A percentile compares a stretch with the other conserved stretches of the same genome.
These are phyloP conservation scores for Patagioenas fasciata DNA, from an alignment of 2,113 vertebrate species.

Conservation along the genomic window DNA sequence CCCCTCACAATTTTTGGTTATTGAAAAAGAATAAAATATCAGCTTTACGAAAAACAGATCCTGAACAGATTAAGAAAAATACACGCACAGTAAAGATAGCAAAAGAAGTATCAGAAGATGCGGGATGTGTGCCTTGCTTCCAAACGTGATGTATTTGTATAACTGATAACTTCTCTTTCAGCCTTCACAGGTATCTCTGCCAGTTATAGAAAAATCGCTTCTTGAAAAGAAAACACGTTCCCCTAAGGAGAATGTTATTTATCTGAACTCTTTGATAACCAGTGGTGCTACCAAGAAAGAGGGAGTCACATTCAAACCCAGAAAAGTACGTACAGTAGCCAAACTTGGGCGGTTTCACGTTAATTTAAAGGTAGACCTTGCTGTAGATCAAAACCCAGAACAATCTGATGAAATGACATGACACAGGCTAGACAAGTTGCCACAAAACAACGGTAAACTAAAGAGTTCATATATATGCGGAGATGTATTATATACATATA, in stretches of 20 bases:
- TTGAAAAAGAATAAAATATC: not conserved
- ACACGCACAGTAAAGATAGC: not conserved
- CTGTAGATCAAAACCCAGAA: not conserved
- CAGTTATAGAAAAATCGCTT: not conserved
- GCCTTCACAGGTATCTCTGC: not conserved
- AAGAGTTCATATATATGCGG: not conserved
- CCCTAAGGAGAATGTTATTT: conserved; percentile 65
- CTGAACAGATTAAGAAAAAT: not conserved
- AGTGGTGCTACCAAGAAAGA: conserved; percentile 74
- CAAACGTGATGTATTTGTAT: not conserved
- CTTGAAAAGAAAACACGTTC: conserved; percentile 34
- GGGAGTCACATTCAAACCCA: conserved; percentile 84
- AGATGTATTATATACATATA: not conserved
- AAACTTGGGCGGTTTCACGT: fast-evolving
- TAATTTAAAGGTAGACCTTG: not conserved
- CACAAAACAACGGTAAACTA: not conserved
- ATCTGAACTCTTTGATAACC: conserved; percentile 78
- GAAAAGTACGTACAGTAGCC: conserved; percentile 74
- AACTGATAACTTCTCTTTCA: not conserved
- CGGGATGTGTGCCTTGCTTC: not conserved
- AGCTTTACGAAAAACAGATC: not conserved
- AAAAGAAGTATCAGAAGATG: not conserved
- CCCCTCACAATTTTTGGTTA: not conserved
- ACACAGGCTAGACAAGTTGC: not conserved
- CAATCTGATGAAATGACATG: not conserved